Base-by-base conservation (phyloP, 2,888 invertebrate genomes). In the Torymus auratus region DNA sequence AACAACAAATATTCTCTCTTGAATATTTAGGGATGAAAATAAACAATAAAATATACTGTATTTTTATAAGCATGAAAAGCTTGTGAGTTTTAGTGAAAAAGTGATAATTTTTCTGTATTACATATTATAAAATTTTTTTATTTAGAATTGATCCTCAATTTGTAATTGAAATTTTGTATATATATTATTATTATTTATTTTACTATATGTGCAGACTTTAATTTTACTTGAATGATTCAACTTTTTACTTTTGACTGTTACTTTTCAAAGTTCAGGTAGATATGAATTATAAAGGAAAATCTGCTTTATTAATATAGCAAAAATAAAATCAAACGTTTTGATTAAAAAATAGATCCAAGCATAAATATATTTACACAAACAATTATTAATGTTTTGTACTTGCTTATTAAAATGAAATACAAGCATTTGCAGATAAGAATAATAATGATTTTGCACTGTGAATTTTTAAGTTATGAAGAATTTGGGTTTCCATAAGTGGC, bases 41-140 rank as follows among this genome's bases (percentile, higher is more conserved):
- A 52, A 72, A 41, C 41, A 69, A 41, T 77, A 52, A 41, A 41
- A 23, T 76, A 52, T 67, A 53, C 12, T 70, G 20, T 67, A 64
- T 72, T 69, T 69, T 64, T 56, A 74, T 78, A 65, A 77, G 79
- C 78, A 77, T 80, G 79, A 77, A 58, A 71, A 77, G 71, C 61
- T 60, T 72, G 72, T 77, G 56, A 69, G 52, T 73, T 81, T 69
- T 74, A 64, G 65, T 60, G n/a, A 74, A 28, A 56, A 58, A 74
- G 60, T 64, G 10, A 68, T 65, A 52, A 72, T 53, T 17, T 11
- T 78, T 20, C 28, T 68, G 11, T 60, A 62, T 12, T 64, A 14
- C 15, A 20, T 65, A 60, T 41, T 7, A 41, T 41, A 41, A 41
- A 41, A 10, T 41, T 41, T 41, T 41, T 41, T 41, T 1, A 10